Evolutionary conservation across 1,140 invertebrate species (phyloP).

Genomic region (Brachionus plicatilis): DNA sequence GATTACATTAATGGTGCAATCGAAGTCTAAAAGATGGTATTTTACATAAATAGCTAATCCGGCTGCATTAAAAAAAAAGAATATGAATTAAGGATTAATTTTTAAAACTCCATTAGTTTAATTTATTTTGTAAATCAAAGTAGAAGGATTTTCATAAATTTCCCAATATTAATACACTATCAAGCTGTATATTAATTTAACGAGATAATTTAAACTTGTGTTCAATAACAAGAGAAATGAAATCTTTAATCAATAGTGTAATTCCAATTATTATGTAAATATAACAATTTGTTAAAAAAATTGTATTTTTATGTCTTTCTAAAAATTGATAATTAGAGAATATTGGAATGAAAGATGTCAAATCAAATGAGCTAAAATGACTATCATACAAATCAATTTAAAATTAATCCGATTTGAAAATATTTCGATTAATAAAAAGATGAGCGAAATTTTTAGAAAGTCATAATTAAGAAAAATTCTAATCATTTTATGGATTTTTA

Average conservation of each 20-base stretch:
- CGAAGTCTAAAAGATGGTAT: not conserved
- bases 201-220: not conserved
- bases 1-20: not conserved
- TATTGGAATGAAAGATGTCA: not conserved
- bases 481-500: not conserved
- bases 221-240: not conserved
- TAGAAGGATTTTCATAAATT: not conserved
- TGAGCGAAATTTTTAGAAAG: not conserved
- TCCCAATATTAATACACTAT: not conserved
- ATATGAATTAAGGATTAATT: not conserved
- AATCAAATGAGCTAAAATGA: not conserved
- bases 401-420: not conserved
- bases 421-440: not conserved
- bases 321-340: not conserved
- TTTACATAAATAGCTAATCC: not conserved
- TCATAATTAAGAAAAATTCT: not conserved
- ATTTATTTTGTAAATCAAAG: slow-evolving; percentile 9
- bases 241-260: not conserved
- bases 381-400: not conserved
- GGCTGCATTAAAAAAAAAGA: not conserved
- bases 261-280: not conserved
- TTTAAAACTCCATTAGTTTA: slow-evolving; percentile 15
- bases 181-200: not conserved
- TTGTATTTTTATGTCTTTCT: not conserved
- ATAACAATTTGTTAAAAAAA: not conserved